A percentile compares a stretch with the other conserved stretches of the same genome.
Evolutionary conservation across 2,797 vertebrate genomes (phyloP).

Genomic region (Enteromius mattozi): DNA sequence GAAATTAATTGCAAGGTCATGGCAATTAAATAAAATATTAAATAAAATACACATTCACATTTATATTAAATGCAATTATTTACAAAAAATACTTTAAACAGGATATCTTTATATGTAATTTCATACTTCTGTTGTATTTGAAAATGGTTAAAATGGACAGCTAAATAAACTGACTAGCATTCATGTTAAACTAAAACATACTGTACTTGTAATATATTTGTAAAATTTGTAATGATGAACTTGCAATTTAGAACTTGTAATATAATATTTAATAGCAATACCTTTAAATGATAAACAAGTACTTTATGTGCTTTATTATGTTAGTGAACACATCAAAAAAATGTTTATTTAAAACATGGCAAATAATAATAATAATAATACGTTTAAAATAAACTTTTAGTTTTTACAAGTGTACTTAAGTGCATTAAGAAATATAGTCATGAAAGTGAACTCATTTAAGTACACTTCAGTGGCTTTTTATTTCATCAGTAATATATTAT

Average conservation of each 20-base stretch:
- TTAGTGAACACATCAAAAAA: not conserved
- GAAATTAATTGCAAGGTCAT: not conserved
- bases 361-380: not conserved
- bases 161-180: not conserved
- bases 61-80: not conserved
- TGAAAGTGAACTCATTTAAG: not conserved
- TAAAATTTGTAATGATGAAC: not conserved
- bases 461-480: not conserved
- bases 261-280: not conserved
- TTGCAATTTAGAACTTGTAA: not conserved
- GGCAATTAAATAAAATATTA: not conserved
- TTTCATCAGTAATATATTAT: not conserved
- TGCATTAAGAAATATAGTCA: not conserved
- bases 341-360: not conserved
- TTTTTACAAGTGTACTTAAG: not conserved
- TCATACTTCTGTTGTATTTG: not conserved
- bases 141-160: not conserved
- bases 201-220: not conserved
- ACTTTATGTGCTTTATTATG: not conserved
- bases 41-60: not conserved
- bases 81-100: not conserved
- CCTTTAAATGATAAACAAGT: not conserved
- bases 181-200: not conserved
- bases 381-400: not conserved
- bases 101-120: not conserved